phyloP scores from a whole-genome alignment of 2,113 vertebrate species.

The Cynocephalus volans region DNA sequence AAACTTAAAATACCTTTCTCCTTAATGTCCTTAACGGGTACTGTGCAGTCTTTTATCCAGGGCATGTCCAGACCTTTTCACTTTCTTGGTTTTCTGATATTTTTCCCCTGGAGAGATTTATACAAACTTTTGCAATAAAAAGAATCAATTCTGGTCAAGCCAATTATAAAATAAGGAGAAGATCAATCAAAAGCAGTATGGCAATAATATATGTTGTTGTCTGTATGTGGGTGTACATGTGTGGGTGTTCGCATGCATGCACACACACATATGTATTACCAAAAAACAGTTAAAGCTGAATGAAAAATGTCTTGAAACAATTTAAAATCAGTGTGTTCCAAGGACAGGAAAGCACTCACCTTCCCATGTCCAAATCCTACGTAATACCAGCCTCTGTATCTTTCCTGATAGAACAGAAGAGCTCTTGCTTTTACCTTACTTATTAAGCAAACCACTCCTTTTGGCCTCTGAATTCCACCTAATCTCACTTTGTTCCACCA shows the following conservation, averaged over 20 bases:
- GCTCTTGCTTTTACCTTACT: neutral
- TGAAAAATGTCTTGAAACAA: neutral
- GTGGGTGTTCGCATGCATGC: accelerated
- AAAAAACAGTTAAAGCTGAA: neutral
- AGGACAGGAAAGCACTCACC: neutral
- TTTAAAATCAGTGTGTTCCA: neutral
- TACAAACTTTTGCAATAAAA: neutral
- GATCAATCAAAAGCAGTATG: neutral
- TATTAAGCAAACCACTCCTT: neutral
- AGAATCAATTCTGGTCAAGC: neutral
- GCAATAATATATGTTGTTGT: too few species aligned
- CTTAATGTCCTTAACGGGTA: neutral
- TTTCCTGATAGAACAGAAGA: too few species aligned
- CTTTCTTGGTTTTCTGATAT: neutral
- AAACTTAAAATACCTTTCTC: neutral
- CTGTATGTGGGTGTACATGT: neutral
- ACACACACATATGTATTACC: neutral
- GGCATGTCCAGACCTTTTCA: neutral
- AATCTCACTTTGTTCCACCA: neutral
- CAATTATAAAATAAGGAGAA: slow-evolving; percentile 6
- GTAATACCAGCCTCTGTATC: too few species aligned
- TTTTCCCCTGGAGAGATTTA: neutral
- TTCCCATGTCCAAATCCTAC: accelerated
- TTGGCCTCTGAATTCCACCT: neutral
- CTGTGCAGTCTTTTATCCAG: neutral